Percentiles rank a stretch among this genome's conserved stretches.
Conservation (phyloP, 2,797 vertebrate species). For the Enteromius trimaculatus region DNA sequence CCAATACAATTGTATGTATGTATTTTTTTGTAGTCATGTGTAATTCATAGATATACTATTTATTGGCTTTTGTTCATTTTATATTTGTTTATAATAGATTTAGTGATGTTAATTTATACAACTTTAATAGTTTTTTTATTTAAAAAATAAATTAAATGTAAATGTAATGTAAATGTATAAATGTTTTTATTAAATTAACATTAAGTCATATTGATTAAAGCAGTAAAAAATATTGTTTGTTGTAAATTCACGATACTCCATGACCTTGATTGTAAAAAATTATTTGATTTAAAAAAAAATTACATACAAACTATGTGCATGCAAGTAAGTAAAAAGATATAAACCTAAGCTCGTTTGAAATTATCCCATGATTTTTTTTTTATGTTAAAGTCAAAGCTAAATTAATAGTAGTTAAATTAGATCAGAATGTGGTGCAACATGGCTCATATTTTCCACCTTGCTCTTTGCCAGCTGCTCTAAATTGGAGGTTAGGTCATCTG, state of each 20-base stretch:
- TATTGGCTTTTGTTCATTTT: neutral
- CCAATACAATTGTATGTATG: neutral
- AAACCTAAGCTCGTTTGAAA: slow-evolving; percentile 24
- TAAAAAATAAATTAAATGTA: neutral
- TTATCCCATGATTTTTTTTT: slow-evolving; percentile 2
- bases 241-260: neutral
- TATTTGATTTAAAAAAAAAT: neutral
- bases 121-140: neutral
- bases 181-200: neutral
- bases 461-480: slow-evolving; percentile 88
- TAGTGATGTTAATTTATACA: neutral
- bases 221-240: neutral
- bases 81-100: neutral
- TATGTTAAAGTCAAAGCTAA: slow-evolving; percentile 26
- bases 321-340: neutral
- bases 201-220: neutral
- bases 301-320: neutral
- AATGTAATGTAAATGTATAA: neutral
- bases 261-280: neutral
- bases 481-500: slow-evolving; percentile 85
- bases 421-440: slow-evolving; percentile 26
- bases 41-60: neutral
- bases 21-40: neutral
- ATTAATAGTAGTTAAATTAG: slow-evolving; percentile 33
- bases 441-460: slow-evolving; percentile 78